Evolutionary conservation across 2,113 vertebrate genomes (phyloP).

Genomic region (Neomonachus schauinslandi): DNA sequence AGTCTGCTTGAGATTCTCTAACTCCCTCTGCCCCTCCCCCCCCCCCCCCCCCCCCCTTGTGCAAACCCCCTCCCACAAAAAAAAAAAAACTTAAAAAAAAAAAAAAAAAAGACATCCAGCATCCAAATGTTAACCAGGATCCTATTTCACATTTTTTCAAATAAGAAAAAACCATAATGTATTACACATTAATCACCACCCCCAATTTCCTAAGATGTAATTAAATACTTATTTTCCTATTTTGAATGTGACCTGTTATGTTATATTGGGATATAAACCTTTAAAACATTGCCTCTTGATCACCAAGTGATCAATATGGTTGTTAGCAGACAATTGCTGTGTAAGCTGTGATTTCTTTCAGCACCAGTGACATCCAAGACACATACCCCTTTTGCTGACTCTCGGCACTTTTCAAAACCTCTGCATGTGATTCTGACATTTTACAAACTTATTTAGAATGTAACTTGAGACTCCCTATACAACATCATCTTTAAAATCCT

Average conservation of each 20-base stretch:
- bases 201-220: constrained; percentile 26
- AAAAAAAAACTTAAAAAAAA: background rate
- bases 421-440: background rate
- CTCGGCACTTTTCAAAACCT: constrained; percentile 30
- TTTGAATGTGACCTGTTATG: constrained; percentile 20
- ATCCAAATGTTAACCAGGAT: constrained; percentile 1
- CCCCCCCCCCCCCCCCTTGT: too few relatives aligned
- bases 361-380: background rate
- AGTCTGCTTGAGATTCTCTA: background rate
- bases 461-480: background rate
- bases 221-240: background rate
- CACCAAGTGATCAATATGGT: background rate
- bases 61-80: too few relatives aligned
- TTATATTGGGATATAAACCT: background rate
- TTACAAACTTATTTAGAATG: background rate
- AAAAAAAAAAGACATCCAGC: constrained; percentile 14
- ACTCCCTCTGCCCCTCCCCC: background rate
- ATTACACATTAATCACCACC: background rate
- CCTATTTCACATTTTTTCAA: constrained; percentile 9
- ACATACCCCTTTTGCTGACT: background rate
- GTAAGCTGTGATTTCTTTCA: background rate
- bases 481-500: background rate
- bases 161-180: constrained; percentile 24
- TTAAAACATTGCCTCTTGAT: constrained; percentile 16
- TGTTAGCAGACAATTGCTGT: background rate